Conservation (phyloP, 2,113 vertebrate species). For the Tapirus terrestris region DNA sequence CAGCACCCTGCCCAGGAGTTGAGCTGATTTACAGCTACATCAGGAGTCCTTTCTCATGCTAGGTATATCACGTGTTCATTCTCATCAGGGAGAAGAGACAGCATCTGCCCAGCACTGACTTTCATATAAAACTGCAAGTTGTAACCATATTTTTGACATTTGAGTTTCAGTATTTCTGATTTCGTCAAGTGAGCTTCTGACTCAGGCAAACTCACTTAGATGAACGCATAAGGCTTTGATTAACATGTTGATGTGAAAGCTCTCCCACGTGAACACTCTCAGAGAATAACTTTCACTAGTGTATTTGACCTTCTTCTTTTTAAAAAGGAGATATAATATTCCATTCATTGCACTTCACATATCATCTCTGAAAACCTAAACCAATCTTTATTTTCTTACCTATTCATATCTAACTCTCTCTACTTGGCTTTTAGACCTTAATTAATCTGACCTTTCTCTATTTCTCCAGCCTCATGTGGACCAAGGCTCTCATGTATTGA, state of each 20-base stretch:
- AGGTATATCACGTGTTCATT: neutral
- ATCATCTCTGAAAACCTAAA: neutral
- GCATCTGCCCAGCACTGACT: neutral
- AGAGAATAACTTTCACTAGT: neutral
- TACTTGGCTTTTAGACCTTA: neutral
- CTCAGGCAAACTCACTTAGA: neutral
- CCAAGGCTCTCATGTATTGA: neutral
- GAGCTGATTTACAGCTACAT: neutral
- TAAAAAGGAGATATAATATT: neutral
- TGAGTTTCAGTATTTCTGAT: constrained; percentile 5
- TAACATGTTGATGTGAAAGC: neutral
- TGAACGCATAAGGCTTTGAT: neutral
- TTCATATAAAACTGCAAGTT: neutral
- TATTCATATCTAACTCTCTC: neutral
- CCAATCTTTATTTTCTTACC: constrained; percentile 21
- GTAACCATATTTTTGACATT: neutral
- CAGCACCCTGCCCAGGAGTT: neutral
- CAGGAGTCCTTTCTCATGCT: neutral
- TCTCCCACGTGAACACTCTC: neutral
- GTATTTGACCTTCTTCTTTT: neutral
- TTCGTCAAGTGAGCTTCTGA: neutral
- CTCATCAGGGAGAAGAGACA: neutral
- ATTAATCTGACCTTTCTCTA: neutral
- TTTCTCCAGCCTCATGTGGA: neutral
- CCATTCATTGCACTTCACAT: neutral